A percentile compares a stretch with the other conserved stretches of the same genome.
phyloP scores from a whole-genome alignment of 2,797 vertebrate species.

The Phoxinus dragarum region DNA sequence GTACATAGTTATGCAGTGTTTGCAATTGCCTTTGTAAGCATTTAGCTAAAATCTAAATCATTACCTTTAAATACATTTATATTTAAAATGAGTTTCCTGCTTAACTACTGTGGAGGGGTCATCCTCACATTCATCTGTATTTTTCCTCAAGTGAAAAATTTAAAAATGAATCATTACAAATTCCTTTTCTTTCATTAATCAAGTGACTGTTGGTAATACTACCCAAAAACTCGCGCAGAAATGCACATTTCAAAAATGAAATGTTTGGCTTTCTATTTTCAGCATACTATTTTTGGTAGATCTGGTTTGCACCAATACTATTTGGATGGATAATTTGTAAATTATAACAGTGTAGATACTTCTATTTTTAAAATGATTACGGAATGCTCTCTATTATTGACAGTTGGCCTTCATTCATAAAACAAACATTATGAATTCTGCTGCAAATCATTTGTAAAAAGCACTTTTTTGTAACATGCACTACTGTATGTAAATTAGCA shows the following conservation, averaged over 20 bases:
- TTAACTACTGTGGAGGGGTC: not conserved
- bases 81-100: not conserved
- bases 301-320: not conserved
- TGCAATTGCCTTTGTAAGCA: not conserved
- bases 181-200: not conserved
- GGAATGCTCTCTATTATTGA: not conserved
- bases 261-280: not conserved
- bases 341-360: not conserved
- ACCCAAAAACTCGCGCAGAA: not conserved
- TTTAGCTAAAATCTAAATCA: not conserved
- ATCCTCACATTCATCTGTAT: not conserved
- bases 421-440: not conserved
- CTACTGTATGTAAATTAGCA: not conserved
- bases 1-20: not conserved
- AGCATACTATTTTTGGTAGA: not conserved
- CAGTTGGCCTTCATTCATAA: not conserved
- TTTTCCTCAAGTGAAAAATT: not conserved
- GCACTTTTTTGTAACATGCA: not conserved
- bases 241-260: no score
- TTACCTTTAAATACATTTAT: not conserved
- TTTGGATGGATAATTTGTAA: not conserved
- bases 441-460: not conserved
- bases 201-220: not conserved
- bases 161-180: not conserved
- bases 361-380: not conserved